Conservation (phyloP, 2,113 vertebrate species). For the Colaptes auratus region DNA sequence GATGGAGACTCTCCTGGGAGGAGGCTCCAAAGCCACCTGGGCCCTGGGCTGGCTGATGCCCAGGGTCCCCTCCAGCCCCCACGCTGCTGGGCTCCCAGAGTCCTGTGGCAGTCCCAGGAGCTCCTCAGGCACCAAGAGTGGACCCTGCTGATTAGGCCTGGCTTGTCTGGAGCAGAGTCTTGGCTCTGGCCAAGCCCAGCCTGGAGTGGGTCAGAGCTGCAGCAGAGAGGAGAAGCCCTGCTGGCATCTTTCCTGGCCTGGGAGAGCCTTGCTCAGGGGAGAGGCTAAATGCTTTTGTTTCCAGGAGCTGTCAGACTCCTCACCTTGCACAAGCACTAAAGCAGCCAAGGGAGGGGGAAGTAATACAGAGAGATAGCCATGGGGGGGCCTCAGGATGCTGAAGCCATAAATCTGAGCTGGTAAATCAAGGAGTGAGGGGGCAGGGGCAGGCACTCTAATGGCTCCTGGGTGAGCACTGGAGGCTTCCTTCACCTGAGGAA, state of each 20-base stretch:
- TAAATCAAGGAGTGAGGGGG: constrained; percentile 52
- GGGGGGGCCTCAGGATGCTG: constrained; percentile 42
- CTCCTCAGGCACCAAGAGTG: neutral
- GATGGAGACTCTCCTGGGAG: no score
- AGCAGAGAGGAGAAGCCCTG: neutral
- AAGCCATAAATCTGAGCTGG: constrained; percentile 50
- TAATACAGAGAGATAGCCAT: neutral
- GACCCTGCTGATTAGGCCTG: neutral
- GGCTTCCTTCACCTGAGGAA: constrained; percentile 66
- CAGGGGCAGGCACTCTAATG: neutral
- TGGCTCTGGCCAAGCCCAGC: neutral
- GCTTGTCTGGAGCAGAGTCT: neutral
- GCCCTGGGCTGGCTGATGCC: no score
- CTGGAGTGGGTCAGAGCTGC: neutral
- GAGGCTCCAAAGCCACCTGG: no score
- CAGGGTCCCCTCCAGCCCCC: no score
- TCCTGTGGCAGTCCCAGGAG: neutral
- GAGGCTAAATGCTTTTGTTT: constrained; percentile 65
- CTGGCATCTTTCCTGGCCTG: constrained; percentile 26
- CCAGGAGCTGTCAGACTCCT: constrained; percentile 68
- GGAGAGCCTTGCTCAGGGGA: neutral
- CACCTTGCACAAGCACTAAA: constrained; percentile 72
- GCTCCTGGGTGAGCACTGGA: constrained; percentile 27
- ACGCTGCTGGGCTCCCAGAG: no score
- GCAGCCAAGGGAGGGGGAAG: neutral